Evolutionary conservation across 2,888 invertebrate species (phyloP), one percentile per base, ranked within the genome.

Genomic region (Ophion costatus): DNA sequence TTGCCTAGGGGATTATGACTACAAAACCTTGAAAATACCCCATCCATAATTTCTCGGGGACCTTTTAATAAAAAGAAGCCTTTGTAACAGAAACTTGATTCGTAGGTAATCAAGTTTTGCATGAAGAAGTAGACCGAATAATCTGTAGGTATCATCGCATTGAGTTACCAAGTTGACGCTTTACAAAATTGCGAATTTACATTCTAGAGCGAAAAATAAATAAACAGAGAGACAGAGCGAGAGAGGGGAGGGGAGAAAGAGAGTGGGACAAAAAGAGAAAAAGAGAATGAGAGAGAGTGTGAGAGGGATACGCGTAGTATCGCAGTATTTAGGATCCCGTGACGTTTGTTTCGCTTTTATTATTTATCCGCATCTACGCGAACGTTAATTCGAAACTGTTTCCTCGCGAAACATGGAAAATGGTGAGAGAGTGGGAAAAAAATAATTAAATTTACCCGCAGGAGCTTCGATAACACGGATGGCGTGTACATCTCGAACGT

Each of bases 381-480:
- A 51, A n/a, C 70, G 29, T 76, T 70, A 56, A 24, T 74, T 59
- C 29, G 77, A 78, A 78, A 73, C 56, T 64, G n/a, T 79, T 83
- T 80, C 45, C 17, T 80, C 45, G 42, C 51, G 61, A 20, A 63
- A 74, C 66, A 20, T 56, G 24, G 63, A 14, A 24, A 73, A 82
- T 38, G 22, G 69, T 51, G 51, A 74, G 67, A 74, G 69, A 61
- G 38, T 20, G 2, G 17, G 29, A 74, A 74, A 75, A 79, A 79
- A 75, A 71, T 82, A 85, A 82, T 82, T 85, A 82, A 82, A 79
- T 82, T 76, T 76, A 75, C 71, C 79, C 59, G 70, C 61, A 79
- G 79, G 75, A 79, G 79, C 71, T 82, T 85, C 74, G 84, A 82
- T 85, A 85, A 82, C 84, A 79, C 71, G 79, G 61, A 76, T 79